Evolutionary conservation across 2,797 vertebrate species (phyloP), one percentile per base, ranked within the genome.

Genomic region (Acrossocheilus fasciatus): DNA sequence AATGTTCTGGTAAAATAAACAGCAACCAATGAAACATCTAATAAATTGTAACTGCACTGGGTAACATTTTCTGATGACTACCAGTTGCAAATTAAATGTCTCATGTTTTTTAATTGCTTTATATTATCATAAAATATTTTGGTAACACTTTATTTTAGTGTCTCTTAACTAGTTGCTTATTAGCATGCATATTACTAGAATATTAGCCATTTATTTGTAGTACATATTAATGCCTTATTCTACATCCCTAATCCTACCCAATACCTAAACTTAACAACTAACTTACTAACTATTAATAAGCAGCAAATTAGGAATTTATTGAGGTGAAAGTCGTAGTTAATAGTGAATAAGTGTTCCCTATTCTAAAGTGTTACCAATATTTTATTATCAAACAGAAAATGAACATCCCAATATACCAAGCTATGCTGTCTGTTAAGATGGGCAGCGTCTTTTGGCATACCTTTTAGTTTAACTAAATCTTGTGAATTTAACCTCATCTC

Each of bases 1-100:
- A 64, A 66, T 47, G 78, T 68, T 47, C 5, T 81, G 43, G 9
- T 81, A 34, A 45, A 50, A 34, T 66, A 68, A 66, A 81, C 78
- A 23, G 41, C 26, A 45, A 47, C 41, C 41, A 50, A 47, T 50
- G 17, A 50, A 81, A 81, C 62, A 20, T 50, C 78, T 81, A 68
- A 68, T 81, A 68, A 66, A 81, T 47, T 26, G 7, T 23, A 50
- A 79, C 57, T 64, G 57, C 8, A 26, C 77, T 59, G 4, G 23
- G 23, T 26, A 64, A 30, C 14, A 79, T 45, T 45, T 79, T 64
- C 7, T 79, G 2, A 14, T 52, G 73, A 75, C 73, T 12, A 75
- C 26, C 26, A 34, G 17, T 75, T 75, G 8, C 26, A 50, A 50
- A 75, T 75, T 0, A 75, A 75, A 50, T 18, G n/a, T 50, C 11